Percentiles rank a stretch among this genome's conserved stretches.
These are phyloP conservation scores for Pangasius sanitwongsei DNA, from an alignment of 2,797 vertebrate species.

Conservation along the genomic window DNA sequence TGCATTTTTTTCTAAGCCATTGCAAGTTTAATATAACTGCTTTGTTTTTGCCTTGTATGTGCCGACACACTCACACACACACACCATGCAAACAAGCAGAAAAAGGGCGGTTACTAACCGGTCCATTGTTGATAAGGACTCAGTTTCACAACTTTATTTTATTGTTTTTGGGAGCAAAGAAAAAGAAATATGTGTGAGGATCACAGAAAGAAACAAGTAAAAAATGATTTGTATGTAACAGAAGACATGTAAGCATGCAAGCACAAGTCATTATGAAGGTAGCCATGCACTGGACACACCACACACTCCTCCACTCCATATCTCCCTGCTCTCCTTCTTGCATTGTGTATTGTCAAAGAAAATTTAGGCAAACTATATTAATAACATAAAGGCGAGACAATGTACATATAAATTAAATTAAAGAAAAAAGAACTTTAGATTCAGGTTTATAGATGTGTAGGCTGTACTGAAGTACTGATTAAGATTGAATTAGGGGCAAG, in stretches of 20 bases:
- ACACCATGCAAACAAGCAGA: slow-evolving; percentile 83
- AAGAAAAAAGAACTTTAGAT: slow-evolving; percentile 10
- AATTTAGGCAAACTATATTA: slow-evolving; percentile 16
- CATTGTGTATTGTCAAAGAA: slow-evolving; percentile 2
- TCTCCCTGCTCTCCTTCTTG: slow-evolving; percentile 27
- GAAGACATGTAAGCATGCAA: slow-evolving; percentile 75
- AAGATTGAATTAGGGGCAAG: not conserved
- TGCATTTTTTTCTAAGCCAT: slow-evolving; percentile 38
- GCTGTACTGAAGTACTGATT: not conserved
- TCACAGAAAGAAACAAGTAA: slow-evolving; percentile 87
- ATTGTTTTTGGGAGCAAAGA: slow-evolving; percentile 87
- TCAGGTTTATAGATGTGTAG: not conserved
- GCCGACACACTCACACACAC: slow-evolving; percentile 68
- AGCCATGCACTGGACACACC: slow-evolving; percentile 76
- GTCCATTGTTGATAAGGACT: slow-evolving; percentile 99
- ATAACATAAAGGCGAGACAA: slow-evolving; percentile 22
- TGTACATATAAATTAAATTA: slow-evolving; percentile 6
- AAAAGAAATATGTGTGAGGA: slow-evolving; percentile 92
- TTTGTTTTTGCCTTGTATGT: slow-evolving; percentile 50
- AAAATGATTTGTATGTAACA: slow-evolving; percentile 79
- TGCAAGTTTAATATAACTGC: slow-evolving; percentile 48
- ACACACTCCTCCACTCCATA: slow-evolving; percentile 48
- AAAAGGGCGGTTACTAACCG: slow-evolving; percentile 97
- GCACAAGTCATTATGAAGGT: slow-evolving; percentile 71
- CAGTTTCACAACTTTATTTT: slow-evolving; percentile 99